Base-by-base conservation (phyloP, 2,797 vertebrate genomes). In the Helicolenus hilgendorfi region DNA sequence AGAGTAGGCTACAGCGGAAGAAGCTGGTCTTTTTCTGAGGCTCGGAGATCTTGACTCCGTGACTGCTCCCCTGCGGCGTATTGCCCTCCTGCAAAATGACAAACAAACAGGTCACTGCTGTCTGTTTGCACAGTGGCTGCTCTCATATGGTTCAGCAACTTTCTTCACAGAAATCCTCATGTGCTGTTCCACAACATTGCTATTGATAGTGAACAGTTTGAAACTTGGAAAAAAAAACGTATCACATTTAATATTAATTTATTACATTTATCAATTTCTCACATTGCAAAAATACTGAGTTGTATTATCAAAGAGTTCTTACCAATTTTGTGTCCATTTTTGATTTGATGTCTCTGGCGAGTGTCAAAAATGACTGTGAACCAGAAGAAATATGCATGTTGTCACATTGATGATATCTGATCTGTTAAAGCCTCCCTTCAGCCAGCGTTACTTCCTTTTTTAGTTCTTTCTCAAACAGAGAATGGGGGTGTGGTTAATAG, bases 251-350 rank as follows among this genome's bases (percentile, higher is more conserved):
- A 49, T 49, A 49, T 49, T 20, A 49, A 49, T 49, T 20, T 18
- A 33, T 26, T 4, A 26, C 18, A 60, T 41, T 10, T 1, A 15
- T 33, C 2, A 5, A 41, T 53, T 59, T 71, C 4, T 41, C 11
- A 27, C 14, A 49, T 9, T 20, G 8, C 20, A 29, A 4, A 58
- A 79, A 45, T 7, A 69, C 14, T 7, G 4, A 35, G 13, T 13
- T 26, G 24, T 41, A 78, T 49, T 13, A 70, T 38, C 10, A 81
- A 62, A 67, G 26, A 64, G 4, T 20, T 38, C 59, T 24, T 96
- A 99, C 99, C 98, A 99, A 97, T 95, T 99, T 99, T 92, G 98
- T 98, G 98, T 99, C 99, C 98, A 99, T 99, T 98, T 99, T 99
- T 88, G 98, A 97, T 97, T 99, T 99, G 97, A 99, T 99, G 94